Percentiles rank a stretch among this genome's conserved stretches.
These are phyloP conservation scores for Holothuria leucospilota DNA, from an alignment of 53 echinoderm and acorn worm genomes.

Conservation along the genomic window DNA sequence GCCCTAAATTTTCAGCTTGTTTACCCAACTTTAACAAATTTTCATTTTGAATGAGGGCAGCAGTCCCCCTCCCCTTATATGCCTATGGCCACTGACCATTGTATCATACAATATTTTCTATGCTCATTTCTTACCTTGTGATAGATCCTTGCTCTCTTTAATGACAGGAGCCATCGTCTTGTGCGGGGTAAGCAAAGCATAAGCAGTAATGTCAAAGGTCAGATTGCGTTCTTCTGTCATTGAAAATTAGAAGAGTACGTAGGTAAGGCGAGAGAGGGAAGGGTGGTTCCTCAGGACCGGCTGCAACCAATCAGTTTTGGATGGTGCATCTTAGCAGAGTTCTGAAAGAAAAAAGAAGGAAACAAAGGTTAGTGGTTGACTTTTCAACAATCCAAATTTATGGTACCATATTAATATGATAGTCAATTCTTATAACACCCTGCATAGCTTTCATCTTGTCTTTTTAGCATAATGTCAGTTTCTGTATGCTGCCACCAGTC, in stretches of 20 bases:
- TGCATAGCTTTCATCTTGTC: no score
- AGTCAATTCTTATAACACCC: no score
- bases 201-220: conserved; percentile 38
- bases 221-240: conserved; percentile 46
- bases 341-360: not conserved
- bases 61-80: no score
- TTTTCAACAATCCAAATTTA: not conserved
- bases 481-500: no score
- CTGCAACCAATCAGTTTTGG: not conserved
- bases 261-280: not conserved
- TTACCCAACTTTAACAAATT: no score
- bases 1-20: no score
- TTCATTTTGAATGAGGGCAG: no score
- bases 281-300: conserved; percentile 28
- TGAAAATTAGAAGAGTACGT: not conserved
- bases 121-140: not conserved
- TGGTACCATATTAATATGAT: no score
- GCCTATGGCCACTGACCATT: no score
- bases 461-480: no score
- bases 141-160: conserved; percentile 33
- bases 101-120: no score
- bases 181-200: conserved; percentile 22
- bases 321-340: conserved; percentile 25
- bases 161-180: conserved; percentile 48
- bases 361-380: not conserved